Conservation (phyloP, 2,888 invertebrate genomes). For the Agriopis marginaria region DNA sequence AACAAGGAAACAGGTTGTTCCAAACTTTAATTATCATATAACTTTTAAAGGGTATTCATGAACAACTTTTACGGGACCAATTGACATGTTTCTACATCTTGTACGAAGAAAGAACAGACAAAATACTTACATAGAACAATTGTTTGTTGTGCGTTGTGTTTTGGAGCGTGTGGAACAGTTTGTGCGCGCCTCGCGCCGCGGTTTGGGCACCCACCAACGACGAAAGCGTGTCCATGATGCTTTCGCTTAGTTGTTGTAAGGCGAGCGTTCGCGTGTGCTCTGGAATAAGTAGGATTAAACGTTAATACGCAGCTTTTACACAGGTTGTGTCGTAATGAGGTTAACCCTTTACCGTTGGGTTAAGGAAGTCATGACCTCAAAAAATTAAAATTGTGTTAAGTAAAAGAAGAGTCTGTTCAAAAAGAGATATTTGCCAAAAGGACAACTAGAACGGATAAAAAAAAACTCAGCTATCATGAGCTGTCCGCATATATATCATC, state of each 20-base stretch:
- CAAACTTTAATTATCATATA: too few species aligned
- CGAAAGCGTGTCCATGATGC: conserved; percentile 92
- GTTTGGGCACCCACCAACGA: conserved; percentile 95
- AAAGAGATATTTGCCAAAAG: too few species aligned
- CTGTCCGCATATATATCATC: too few species aligned
- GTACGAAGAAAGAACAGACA: not conserved
- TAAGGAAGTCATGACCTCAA: too few species aligned
- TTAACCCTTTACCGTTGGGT: too few species aligned
- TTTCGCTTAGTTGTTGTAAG: conserved; percentile 88
- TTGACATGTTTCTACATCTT: not conserved
- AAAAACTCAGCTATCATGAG: too few species aligned
- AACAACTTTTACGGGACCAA: too few species aligned
- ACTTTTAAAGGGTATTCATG: too few species aligned
- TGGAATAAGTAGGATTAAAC: conserved; percentile 42
- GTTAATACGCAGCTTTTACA: not conserved
- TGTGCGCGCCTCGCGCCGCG: conserved; percentile 93
- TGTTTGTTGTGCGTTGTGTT: conserved; percentile 95
- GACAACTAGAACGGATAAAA: too few species aligned
- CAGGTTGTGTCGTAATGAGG: not conserved
- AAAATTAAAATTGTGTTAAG: too few species aligned
- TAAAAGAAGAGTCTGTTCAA: too few species aligned
- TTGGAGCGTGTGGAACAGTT: conserved; percentile 95
- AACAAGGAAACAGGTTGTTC: too few species aligned
- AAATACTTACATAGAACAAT: conserved; percentile 93
- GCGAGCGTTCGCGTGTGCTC: conserved; percentile 90